phyloP scores from a whole-genome alignment of 2,888 invertebrate genomes.

The Sabellastarte sp. region DNA sequence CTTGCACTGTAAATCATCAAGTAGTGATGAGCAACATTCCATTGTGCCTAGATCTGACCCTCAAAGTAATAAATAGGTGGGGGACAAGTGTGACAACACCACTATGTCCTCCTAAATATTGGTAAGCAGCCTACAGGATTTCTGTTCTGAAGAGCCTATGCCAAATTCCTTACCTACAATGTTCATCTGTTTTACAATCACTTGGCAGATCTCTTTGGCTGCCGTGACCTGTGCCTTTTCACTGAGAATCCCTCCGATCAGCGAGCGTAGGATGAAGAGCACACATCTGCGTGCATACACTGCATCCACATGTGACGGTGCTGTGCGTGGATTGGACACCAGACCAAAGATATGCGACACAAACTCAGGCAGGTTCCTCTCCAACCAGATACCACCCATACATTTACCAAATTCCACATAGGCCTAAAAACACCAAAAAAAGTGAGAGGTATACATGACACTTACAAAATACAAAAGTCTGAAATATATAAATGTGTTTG shows the following conservation, averaged over 20 bases:
- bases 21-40: too few species aligned
- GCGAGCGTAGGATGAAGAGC: constrained; percentile 87
- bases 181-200: constrained; percentile 92
- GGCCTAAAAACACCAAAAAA: constrained; percentile 70
- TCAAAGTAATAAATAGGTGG: too few species aligned
- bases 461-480: too few species aligned
- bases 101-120: too few species aligned
- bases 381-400: constrained; percentile 92
- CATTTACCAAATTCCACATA: constrained; percentile 93
- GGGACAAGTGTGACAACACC: too few species aligned
- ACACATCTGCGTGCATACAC: constrained; percentile 97
- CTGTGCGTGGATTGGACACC: constrained; percentile 90
- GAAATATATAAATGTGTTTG: too few species aligned
- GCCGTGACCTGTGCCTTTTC: constrained; percentile 92
- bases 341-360: constrained; percentile 88
- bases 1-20: too few species aligned
- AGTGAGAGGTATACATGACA: too few species aligned
- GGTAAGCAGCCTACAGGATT: too few species aligned
- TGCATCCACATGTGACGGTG: constrained; percentile 94
- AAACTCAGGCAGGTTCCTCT: constrained; percentile 82
- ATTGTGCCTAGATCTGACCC: too few species aligned
- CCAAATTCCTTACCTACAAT: constrained; percentile 37
- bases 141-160: too few species aligned
- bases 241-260: constrained; percentile 89
- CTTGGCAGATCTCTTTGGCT: constrained; percentile 89